Percentiles rank a stretch among this genome's conserved stretches.
Evolutionary conservation across 2,797 vertebrate genomes (phyloP).

Genomic region (Chrysocyon brachyurus): DNA sequence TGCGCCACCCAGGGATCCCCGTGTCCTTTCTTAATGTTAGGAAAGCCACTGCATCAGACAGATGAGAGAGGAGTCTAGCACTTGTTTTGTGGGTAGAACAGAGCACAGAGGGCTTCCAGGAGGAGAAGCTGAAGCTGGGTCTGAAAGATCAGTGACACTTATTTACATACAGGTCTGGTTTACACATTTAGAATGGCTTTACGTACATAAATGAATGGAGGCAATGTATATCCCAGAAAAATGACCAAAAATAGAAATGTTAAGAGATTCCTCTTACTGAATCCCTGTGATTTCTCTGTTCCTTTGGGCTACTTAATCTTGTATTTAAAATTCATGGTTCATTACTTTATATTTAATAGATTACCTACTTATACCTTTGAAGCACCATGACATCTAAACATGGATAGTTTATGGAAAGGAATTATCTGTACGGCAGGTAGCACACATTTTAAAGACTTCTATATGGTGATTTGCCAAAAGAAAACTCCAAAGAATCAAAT

Average conservation of each 20-base stretch:
- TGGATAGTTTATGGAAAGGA: neutral
- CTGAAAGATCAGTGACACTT: neutral
- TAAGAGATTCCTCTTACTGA: neutral
- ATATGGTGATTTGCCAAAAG: neutral
- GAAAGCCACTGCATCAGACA: neutral
- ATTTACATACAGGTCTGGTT: neutral
- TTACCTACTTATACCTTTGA: neutral
- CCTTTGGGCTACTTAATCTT: neutral
- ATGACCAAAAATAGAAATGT: neutral
- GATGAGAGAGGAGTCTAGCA: neutral
- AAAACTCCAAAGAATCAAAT: neutral
- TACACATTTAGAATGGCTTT: neutral
- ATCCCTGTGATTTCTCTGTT: neutral
- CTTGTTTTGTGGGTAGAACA: neutral
- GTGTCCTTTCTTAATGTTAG: neutral
- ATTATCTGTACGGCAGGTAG: neutral
- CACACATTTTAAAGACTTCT: neutral
- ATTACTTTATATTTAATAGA: neutral
- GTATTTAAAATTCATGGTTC: neutral
- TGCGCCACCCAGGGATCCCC: no score
- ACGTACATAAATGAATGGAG: neutral
- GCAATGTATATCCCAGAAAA: neutral
- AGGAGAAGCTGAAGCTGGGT: neutral
- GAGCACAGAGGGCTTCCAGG: neutral
- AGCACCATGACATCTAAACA: neutral